phyloP scores from a whole-genome alignment of 2,113 vertebrate genomes.

The Spilogale gracilis region DNA sequence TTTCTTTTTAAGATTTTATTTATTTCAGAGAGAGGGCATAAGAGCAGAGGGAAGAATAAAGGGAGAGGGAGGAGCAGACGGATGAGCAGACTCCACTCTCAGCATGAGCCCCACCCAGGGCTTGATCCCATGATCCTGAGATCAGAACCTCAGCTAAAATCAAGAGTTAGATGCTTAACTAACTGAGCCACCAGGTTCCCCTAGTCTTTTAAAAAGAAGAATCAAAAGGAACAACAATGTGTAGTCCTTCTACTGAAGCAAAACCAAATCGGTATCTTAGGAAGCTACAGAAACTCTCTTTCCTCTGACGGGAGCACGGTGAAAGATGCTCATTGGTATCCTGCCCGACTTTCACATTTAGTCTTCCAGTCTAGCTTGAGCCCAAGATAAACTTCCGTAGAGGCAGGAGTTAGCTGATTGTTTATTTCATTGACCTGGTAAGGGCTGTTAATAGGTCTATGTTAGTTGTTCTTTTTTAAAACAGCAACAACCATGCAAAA shows the following conservation, averaged over 20 bases:
- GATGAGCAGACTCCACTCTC: background rate
- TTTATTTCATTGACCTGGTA: background rate
- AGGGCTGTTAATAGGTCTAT: background rate
- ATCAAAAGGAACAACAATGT: background rate
- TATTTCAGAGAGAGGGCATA: background rate
- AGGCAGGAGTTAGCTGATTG: background rate
- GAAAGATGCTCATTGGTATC: background rate
- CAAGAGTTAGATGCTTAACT: background rate
- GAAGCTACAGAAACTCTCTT: background rate
- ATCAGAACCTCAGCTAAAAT: background rate
- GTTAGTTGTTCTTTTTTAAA: slow-evolving; percentile 36
- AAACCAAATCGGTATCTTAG: background rate
- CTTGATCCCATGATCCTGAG: background rate
- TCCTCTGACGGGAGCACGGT: background rate
- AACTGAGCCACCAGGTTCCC: background rate
- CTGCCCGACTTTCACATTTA: background rate
- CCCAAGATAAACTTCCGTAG: background rate
- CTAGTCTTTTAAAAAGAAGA: background rate
- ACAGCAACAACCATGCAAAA: background rate
- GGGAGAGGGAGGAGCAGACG: background rate
- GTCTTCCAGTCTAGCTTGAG: background rate
- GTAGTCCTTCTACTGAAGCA: background rate
- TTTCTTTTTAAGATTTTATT: background rate
- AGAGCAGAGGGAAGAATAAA: background rate
- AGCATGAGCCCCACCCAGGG: background rate